A percentile compares a stretch with the other conserved stretches of the same genome.
Evolutionary conservation across 2,888 invertebrate species (phyloP).

Genomic region (Aphelenchoides bicaudatus): DNA sequence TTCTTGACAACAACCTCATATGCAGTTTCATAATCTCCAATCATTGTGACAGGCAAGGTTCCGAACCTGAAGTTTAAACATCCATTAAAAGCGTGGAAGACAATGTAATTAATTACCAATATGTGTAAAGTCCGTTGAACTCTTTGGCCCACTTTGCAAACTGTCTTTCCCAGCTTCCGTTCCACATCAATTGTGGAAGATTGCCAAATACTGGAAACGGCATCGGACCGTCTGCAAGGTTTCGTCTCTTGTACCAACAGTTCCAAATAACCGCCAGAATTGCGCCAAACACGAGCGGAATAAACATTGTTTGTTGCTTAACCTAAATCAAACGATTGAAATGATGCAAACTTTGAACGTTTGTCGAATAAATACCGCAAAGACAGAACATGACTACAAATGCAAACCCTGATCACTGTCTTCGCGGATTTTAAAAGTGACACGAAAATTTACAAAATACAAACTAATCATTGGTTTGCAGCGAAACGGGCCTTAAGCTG

Average conservation of each 20-base stretch:
- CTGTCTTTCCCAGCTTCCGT: background rate
- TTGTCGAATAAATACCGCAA: too few species aligned
- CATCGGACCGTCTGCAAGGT: background rate
- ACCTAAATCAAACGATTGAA: too few species aligned
- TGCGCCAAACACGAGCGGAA: background rate
- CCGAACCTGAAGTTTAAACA: background rate
- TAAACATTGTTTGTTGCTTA: background rate
- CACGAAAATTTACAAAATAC: too few species aligned
- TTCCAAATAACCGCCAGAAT: background rate
- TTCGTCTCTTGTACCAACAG: constrained; percentile 4
- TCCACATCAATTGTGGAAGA: background rate
- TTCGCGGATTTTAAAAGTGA: too few species aligned
- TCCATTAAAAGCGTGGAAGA: background rate
- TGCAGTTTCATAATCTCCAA: background rate
- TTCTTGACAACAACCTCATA: constrained; percentile 3
- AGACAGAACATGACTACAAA: too few species aligned
- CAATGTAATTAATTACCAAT: background rate
- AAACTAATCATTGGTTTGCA: too few species aligned
- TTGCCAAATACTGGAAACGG: constrained; percentile 7
- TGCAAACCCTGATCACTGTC: too few species aligned
- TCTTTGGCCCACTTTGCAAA: constrained; percentile 7
- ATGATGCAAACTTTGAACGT: too few species aligned
- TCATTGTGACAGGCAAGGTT: background rate
- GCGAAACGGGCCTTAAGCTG: too few species aligned
- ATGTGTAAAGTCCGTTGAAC: constrained; percentile 9